Base-by-base conservation (phyloP, 2,888 invertebrate genomes). In the Neoaliturus tenellus region DNA sequence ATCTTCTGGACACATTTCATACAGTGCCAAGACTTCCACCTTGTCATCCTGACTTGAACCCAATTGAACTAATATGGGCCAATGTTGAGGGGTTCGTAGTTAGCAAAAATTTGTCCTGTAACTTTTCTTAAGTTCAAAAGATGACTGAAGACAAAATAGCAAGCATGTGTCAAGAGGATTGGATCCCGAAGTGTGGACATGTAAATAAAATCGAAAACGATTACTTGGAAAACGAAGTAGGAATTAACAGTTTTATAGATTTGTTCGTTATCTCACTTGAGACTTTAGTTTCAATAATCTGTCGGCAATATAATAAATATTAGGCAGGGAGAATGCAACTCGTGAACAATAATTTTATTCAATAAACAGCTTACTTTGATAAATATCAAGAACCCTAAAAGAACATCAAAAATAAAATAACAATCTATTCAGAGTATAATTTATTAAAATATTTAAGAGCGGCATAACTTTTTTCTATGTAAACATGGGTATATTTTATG, bases 51-150 rank as follows among this genome's bases (percentile, higher is more conserved):
- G 85, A 86, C 48, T 62, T 86, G 5, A 48, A 87, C 73, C 84
- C 87, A 0, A 87, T 87, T 20, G 85, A 85, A 81, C 58, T 86
- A 20, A 82, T 83, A n/a, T 87, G 85, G 86, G 82, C 85, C 28
- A 80, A 85, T 69, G 80, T 86, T 17, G 85, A 87, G 51, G 58
- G 41, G 20, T 51, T 84, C 12, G 80, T 85, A 5, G 83, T 48
- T 33, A 81, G 4, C 28, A 62, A 25, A 25, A 67, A 67, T 25
- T 8, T 23, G 14, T 6, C 23, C 8, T 28, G 6, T 67, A 75
- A 39, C 44, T 23, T 75, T 39, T 39, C 75, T 75, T 23, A 41
- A 41, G 75, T 75, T 41, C 75, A 75, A 41, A 41, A 10, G 10
- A n/a, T 75, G 10, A 41, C 41, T 25, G 75, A 75, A 75, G 75